phyloP scores from a whole-genome alignment of 2,113 vertebrate species.

The Syngnathus typhle region DNA sequence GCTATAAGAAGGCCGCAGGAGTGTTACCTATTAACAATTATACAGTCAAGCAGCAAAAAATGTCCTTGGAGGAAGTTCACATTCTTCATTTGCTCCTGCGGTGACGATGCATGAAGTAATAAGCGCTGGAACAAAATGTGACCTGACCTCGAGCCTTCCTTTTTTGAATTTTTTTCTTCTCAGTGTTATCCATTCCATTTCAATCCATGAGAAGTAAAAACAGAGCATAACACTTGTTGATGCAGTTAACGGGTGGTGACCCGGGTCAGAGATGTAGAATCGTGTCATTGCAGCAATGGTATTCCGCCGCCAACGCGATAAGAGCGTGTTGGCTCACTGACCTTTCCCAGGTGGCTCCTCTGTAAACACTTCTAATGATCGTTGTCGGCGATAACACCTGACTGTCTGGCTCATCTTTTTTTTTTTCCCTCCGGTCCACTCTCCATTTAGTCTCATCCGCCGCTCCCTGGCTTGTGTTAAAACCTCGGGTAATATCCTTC shows the following conservation, averaged over 20 bases:
- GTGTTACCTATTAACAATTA: neutral
- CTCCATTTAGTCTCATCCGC: constrained; percentile 2
- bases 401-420: constrained; percentile 7
- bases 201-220: no score
- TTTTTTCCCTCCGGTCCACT: neutral
- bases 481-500: constrained; percentile 38
- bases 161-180: neutral
- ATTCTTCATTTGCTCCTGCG: neutral
- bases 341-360: constrained; percentile 54
- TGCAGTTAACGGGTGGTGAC: constrained; percentile 33
- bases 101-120: neutral
- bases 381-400: constrained; percentile 49
- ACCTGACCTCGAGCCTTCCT: neutral
- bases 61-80: neutral
- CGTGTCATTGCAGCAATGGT: constrained; percentile 21
- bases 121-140: neutral
- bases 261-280: constrained; percentile 12
- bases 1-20: neutral
- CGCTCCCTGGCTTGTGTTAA: constrained; percentile 10
- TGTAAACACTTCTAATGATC: constrained; percentile 66
- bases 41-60: neutral
- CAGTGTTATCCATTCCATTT: neutral
- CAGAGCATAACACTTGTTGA: constrained; percentile 8
- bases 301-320: constrained; percentile 32
- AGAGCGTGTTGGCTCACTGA: constrained; percentile 47